Percentiles rank a stretch among this genome's conserved stretches.
phyloP scores from a whole-genome alignment of 2,113 vertebrate species.

The Noturus placidus region DNA sequence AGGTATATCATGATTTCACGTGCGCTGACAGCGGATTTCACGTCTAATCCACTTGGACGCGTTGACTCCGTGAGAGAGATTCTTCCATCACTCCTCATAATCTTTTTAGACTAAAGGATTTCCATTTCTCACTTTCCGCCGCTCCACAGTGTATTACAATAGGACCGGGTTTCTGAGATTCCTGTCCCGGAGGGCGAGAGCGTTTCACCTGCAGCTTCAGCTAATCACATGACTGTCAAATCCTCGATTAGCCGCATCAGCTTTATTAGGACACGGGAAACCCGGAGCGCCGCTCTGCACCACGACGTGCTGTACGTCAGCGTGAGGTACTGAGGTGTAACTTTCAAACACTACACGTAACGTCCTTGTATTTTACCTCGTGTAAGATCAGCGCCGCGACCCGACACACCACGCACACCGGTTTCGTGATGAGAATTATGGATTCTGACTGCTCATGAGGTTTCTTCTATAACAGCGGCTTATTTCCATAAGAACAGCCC shows the following conservation, averaged over 20 bases:
- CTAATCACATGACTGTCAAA: slow-evolving; percentile 9
- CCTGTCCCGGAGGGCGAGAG: background rate
- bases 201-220: background rate
- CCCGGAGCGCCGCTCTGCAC: background rate
- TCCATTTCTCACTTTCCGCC: slow-evolving; percentile 25
- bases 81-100: slow-evolving; percentile 51
- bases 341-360: background rate
- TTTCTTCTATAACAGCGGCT: background rate
- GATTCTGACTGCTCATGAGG: background rate
- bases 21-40: slow-evolving; percentile 38
- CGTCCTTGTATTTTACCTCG: background rate
- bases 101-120: slow-evolving; percentile 47
- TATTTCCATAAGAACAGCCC: background rate
- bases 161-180: background rate
- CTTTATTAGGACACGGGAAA: background rate
- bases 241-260: background rate
- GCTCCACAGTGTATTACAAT: slow-evolving; percentile 9
- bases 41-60: slow-evolving; percentile 42
- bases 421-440: background rate
- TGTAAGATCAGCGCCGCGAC: background rate
- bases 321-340: background rate
- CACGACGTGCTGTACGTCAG: background rate
- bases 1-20: slow-evolving; percentile 7
- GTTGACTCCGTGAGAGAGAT: slow-evolving; percentile 42
- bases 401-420: background rate